A percentile compares a stretch with the other conserved stretches of the same genome.
Conservation (phyloP, 2,113 vertebrate species). For the Prunella fulvescens region DNA sequence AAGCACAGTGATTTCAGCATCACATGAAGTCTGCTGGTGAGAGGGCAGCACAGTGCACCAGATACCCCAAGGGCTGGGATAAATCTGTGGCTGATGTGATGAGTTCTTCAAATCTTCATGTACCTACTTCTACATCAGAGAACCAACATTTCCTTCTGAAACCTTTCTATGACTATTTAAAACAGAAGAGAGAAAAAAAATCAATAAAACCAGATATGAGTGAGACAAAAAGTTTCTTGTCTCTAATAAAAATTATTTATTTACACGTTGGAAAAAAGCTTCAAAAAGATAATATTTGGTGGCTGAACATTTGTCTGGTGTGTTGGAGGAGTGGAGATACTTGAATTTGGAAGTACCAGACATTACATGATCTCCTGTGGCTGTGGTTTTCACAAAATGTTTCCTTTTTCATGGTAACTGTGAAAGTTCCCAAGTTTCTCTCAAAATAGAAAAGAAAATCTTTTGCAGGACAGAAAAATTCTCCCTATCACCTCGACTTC, state of each 20-base stretch:
- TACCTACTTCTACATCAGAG: not conserved
- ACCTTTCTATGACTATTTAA: not conserved
- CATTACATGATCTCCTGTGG: not conserved
- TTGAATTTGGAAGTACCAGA: not conserved
- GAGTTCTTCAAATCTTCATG: not conserved
- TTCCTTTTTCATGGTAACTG: not conserved
- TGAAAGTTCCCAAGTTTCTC: not conserved
- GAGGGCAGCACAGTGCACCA: not conserved
- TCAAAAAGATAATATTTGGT: not conserved
- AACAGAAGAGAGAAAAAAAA: not conserved
- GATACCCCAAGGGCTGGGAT: not conserved
- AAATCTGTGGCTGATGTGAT: not conserved
- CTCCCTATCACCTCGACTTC: not conserved
- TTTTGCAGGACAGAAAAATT: not conserved
- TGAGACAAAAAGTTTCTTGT: rapidly evolving
- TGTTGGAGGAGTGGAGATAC: not conserved
- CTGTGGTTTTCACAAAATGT: rapidly evolving
- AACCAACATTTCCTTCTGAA: not conserved
- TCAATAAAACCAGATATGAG: not conserved
- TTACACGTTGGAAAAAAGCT: not conserved
- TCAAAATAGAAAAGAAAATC: not conserved
- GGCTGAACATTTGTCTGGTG: not conserved
- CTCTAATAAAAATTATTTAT: not conserved
- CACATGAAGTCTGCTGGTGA: not conserved
- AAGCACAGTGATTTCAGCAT: not conserved